Evolutionary conservation across 2,797 vertebrate species (phyloP).

Genomic region (Anas georgica): DNA sequence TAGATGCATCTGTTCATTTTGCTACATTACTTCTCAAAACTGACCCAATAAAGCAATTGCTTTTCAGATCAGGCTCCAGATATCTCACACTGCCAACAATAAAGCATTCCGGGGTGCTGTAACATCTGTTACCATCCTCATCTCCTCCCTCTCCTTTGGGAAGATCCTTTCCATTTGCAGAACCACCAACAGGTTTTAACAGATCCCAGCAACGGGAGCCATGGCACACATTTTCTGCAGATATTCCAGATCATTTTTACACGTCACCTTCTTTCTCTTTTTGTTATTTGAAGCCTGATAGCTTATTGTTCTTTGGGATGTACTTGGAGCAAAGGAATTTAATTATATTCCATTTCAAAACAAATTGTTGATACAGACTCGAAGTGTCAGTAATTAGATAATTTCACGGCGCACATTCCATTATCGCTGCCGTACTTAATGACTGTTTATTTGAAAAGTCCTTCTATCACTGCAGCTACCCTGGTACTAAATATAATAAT

Average conservation of each 20-base stretch:
- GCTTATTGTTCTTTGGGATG: background rate
- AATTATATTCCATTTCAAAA: constrained; percentile 59
- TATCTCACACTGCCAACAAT: background rate
- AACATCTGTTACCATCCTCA: background rate
- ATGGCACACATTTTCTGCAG: background rate
- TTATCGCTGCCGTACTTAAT: constrained; percentile 34
- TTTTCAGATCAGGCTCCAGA: background rate
- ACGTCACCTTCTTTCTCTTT: background rate
- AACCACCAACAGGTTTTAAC: background rate
- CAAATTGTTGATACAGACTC: constrained; percentile 39
- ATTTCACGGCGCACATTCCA: background rate
- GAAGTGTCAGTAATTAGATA: constrained; percentile 42
- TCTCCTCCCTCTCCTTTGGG: background rate
- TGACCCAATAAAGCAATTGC: constrained; percentile 36
- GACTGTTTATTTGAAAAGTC: constrained; percentile 22
- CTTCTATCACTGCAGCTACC: background rate
- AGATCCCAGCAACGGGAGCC: background rate
- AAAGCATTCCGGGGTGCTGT: background rate
- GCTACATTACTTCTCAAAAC: constrained; percentile 15
- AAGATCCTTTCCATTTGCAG: constrained; percentile 2
- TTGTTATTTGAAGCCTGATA: background rate
- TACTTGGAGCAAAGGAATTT: constrained; percentile 46
- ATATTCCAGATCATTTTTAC: background rate
- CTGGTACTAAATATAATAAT: background rate
- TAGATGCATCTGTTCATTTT: constrained; percentile 32